A percentile compares a stretch with the other conserved stretches of the same genome.
phyloP scores from a whole-genome alignment of 2,113 vertebrate species.

The Thomomys bottae region DNA sequence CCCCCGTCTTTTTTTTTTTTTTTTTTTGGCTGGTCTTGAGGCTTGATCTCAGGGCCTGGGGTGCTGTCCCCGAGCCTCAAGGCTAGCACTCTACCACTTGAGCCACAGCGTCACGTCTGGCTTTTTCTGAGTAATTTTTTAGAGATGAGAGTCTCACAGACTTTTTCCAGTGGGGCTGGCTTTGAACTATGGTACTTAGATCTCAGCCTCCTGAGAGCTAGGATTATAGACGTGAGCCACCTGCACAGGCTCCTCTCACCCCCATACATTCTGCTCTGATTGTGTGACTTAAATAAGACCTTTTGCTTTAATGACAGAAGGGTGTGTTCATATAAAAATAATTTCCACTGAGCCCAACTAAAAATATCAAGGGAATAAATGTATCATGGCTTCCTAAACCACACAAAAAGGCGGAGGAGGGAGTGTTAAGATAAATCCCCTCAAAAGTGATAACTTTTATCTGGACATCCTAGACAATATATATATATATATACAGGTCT shows the following conservation, averaged over 20 bases:
- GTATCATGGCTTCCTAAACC: conserved; percentile 41
- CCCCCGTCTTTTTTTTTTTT: conserved; percentile 11
- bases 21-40: no score
- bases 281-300: conserved; percentile 19
- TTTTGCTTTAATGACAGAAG: conserved; percentile 59
- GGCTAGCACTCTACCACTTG: no score
- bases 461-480: neutral
- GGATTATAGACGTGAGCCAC: no score
- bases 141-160: no score
- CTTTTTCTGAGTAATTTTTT: no score
- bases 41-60: no score
- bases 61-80: no score
- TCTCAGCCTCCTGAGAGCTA: no score
- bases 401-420: conserved; percentile 26
- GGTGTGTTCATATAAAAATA: conserved; percentile 53
- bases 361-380: conserved; percentile 64
- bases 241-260: neutral
- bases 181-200: no score
- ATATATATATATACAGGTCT: neutral
- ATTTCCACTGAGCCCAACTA: conserved; percentile 66
- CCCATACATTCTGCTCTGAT: conserved; percentile 34
- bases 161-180: no score
- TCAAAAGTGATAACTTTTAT: neutral
- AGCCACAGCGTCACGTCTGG: no score
- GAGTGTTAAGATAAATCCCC: neutral